Evolutionary conservation across 2,797 vertebrate genomes (phyloP), one percentile per base, ranked within the genome.

Genomic region (Tenualosa ilisha): DNA sequence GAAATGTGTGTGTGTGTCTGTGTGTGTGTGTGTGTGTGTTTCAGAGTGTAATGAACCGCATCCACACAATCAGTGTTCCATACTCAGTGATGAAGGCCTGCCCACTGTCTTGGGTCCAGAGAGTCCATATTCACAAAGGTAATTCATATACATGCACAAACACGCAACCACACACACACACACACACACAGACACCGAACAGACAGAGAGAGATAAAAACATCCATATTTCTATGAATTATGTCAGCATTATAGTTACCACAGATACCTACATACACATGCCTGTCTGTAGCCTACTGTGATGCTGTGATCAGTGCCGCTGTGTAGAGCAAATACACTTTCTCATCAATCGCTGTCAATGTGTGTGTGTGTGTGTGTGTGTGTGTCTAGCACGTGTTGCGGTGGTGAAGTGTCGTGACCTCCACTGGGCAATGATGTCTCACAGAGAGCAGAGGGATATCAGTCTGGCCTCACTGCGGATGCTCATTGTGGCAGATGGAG

Each of bases 381-480:
- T 83, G 83, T 59, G 3, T 68, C 43, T 89, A 99, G 98, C 98
- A 26, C 97, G 96, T 81, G 93, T 97, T 63, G 98, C 98, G 85
- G 93, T 99, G 91, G 98, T 99, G 89, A 99, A 99, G 91, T 99
- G 98, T 88, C 97, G 98, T 81, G 98, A 99, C 93, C 92, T 99
- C 88, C 98, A 99, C 94, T 99, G 98, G 98, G 98, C 98, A 88
- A 99, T 99, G 98, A 99, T 99, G 97, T 96, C 98, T 86, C 97
- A 98, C 88, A 94, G 97, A 88, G 98, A 99, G 89, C 98, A 99
- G 92, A 96, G 97, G 92, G 98, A 99, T n/a, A 96, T 97, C 92
- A 99, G 96, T 88, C 90, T 99, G 91, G 96, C 96, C 84, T 99
- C 98, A 0, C 94, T 99, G 5, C 95, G 98, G 2, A 99, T 99